Evolutionary conservation across 1,140 invertebrate species (phyloP), one percentile per base, ranked within the genome.

Genomic region (Phenacoccus solenopsis): DNA sequence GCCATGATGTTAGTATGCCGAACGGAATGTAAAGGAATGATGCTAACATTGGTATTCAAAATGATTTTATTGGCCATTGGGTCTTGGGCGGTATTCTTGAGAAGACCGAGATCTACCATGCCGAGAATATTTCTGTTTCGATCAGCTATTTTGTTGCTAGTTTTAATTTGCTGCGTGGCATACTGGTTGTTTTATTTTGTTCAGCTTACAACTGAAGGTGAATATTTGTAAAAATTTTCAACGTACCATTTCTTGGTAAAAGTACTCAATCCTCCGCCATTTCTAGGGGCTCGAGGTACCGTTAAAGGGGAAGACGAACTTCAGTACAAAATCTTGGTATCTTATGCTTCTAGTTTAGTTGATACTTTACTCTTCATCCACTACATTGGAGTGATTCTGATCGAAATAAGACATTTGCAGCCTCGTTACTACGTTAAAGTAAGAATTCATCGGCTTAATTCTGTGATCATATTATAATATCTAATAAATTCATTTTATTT

Each of bases 141-240:
- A 75, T 88, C 93, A 0, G 84, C 93, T 73, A 88, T 97, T 22
- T 81, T 97, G 64, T 84, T 94, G 13, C 84, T 98, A 32, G 87
- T 96, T n/a, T 87, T 94, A 67, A 84, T 98, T 12, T 91, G 95
- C 77, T 93, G 90, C 70, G 95, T 97, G 81, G 89, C 94, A 16
- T 98, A 94, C 81, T 99, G 96, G 96, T 81, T 98, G 0, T 98
- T 98, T 79, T 99, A 98, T 77, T 88, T 93, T 74, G 93, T 96
- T 57, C 88, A 89, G 79, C 81, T 89, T 75, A n/a, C n/a, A n/a
- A 77, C 74, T 22, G 74, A 77, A 71, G 74, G 75, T 76, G 72
- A n/a, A n/a, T n/a, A n/a, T n/a, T n/a, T n/a, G n/a, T n/a, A n/a
- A n/a, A n/a, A n/a, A 69, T n/a, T n/a, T n/a, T n/a, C n/a, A n/a